These are phyloP conservation scores for Drosophila histrio DNA, from an alignment of 2,888 invertebrate species.

Conservation along the genomic window DNA sequence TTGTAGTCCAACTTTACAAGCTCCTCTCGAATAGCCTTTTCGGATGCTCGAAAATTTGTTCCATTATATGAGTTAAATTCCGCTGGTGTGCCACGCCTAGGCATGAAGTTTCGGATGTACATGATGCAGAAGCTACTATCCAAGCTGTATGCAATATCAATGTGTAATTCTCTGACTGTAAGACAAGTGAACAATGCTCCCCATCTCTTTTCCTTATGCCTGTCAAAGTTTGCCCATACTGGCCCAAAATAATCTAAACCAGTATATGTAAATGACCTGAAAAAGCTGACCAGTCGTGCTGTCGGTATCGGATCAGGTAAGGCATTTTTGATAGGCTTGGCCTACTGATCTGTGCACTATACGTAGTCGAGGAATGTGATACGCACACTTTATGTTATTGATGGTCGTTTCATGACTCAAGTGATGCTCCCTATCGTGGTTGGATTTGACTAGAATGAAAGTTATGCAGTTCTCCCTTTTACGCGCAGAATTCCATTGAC, in stretches of 20 bases:
- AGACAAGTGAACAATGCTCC: too few relatives aligned
- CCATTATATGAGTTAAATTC: neutral
- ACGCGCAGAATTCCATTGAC: neutral
- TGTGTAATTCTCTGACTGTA: too few relatives aligned
- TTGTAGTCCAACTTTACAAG: neutral
- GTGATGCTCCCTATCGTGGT: neutral
- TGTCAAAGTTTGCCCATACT: too few relatives aligned
- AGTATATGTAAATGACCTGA: too few relatives aligned
- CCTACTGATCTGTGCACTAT: too few relatives aligned
- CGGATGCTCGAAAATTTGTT: neutral
- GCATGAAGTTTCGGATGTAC: neutral
- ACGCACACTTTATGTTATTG: neutral
- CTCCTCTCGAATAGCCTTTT: neutral
- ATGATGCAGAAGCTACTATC: neutral
- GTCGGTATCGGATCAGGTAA: too few relatives aligned
- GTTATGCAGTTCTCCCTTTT: neutral
- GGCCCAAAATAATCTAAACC: too few relatives aligned
- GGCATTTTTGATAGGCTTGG: neutral
- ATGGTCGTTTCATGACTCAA: neutral
- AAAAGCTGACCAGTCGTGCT: too few relatives aligned
- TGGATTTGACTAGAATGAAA: neutral
- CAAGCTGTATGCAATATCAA: neutral
- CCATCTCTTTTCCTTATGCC: too few relatives aligned
- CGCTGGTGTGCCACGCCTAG: neutral
- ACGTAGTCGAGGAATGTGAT: neutral